These are phyloP conservation scores for Habrosyne pyritoides DNA, from an alignment of 2,888 invertebrate genomes.

Conservation along the genomic window DNA sequence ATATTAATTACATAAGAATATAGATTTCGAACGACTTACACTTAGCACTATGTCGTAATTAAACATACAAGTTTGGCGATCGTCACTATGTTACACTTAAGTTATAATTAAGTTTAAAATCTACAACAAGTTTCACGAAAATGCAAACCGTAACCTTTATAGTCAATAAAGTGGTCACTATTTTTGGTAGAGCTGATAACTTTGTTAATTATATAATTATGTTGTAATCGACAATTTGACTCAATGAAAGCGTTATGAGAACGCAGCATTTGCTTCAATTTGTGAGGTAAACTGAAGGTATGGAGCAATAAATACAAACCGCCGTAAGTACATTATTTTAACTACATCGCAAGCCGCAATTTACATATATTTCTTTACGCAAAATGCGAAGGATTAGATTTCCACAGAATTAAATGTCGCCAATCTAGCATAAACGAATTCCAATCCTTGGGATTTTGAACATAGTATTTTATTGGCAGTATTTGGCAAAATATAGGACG, in stretches of 20 bases:
- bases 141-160: slow-evolving; percentile 39
- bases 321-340: slow-evolving; percentile 24
- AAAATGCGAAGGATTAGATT: background rate
- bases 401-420: too few species aligned
- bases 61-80: slow-evolving; percentile 22
- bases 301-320: slow-evolving; percentile 17
- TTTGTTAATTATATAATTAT: slow-evolving; percentile 25
- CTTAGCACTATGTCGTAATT: slow-evolving; percentile 14
- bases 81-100: slow-evolving; percentile 14
- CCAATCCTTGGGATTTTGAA: background rate
- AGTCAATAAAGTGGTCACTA: slow-evolving; percentile 27
- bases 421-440: too few species aligned
- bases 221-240: background rate
- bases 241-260: background rate
- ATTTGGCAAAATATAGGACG: background rate
- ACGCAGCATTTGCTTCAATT: background rate
- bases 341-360: background rate
- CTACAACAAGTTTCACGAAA: slow-evolving; percentile 20
- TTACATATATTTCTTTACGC: background rate
- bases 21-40: background rate
- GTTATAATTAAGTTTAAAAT: slow-evolving; percentile 25
- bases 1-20: background rate
- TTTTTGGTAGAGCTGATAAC: slow-evolving; percentile 49
- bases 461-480: background rate
- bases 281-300: slow-evolving; percentile 19